These are phyloP conservation scores for rabbit (Oryctolagus cuniculus) DNA, from an alignment of 2,113 vertebrate genomes.

Conservation along the genomic window mOryCun1.1 NC_091436.1:66650501-66651000, in stretches of 20 bases:
- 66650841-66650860: not conserved
- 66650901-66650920: not conserved
- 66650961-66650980: not conserved
- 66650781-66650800: not conserved
- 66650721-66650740: not conserved
- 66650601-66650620: not conserved
- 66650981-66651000: not conserved
- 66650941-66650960: not conserved
- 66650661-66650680: not conserved
- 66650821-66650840: not conserved
- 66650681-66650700: not conserved
- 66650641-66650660: conserved; percentile 47
- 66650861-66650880: not conserved
- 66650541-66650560: not conserved
- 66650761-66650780: not conserved
- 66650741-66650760: not conserved
- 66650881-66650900: not conserved
- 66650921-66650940: not conserved
- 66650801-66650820: not conserved
- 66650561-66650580: not conserved
- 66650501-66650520: conserved; percentile 62
- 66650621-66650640: conserved; percentile 37
- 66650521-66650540: conserved; percentile 39
- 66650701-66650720: conserved; percentile 20
- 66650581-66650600: conserved; percentile 26